Percentiles rank a stretch among this genome's conserved stretches.
phyloP scores from a whole-genome alignment of 1,140 invertebrate genomes.

The Penaeus indicus region DNA sequence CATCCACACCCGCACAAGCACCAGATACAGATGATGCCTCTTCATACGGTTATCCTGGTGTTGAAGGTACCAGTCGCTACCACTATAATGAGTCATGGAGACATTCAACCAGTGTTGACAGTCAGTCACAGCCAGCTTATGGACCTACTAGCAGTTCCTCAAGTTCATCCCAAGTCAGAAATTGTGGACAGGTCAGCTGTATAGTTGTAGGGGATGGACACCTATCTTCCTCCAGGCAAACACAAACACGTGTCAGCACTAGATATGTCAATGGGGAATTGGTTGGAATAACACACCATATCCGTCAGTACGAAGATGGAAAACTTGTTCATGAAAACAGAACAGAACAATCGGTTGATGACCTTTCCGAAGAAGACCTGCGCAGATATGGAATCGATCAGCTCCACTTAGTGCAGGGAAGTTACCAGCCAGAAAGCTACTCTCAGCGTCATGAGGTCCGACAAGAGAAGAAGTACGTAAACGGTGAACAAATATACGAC shows the following conservation, averaged over 20 bases:
- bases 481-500: slow-evolving; percentile 49
- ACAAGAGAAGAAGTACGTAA: slow-evolving; percentile 46
- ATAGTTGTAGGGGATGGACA: slow-evolving; percentile 1
- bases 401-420: slow-evolving; percentile 33
- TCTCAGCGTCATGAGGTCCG: slow-evolving; percentile 52
- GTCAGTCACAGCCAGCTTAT: not conserved
- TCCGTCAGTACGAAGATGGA: slow-evolving; percentile 45
- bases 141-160: not conserved
- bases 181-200: slow-evolving; percentile 12
- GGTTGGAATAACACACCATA: slow-evolving; percentile 39
- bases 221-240: slow-evolving; percentile 12
- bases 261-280: slow-evolving; percentile 47
- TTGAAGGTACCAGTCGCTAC: slow-evolving; percentile 2
- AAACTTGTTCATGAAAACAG: slow-evolving; percentile 39
- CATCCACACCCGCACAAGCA: not conserved
- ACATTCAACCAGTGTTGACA: not conserved
- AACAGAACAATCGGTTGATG: slow-evolving; percentile 44
- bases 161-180: not conserved
- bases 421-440: slow-evolving; percentile 40
- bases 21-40: slow-evolving; percentile 2
- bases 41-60: not conserved
- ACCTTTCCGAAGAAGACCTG: slow-evolving; percentile 15
- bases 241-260: slow-evolving; percentile 30
- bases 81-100: slow-evolving; percentile 43
- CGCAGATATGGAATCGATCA: slow-evolving; percentile 27